Base-by-base conservation (phyloP, 2,113 vertebrate species). In the Phyllopteryx taeniolatus region DNA sequence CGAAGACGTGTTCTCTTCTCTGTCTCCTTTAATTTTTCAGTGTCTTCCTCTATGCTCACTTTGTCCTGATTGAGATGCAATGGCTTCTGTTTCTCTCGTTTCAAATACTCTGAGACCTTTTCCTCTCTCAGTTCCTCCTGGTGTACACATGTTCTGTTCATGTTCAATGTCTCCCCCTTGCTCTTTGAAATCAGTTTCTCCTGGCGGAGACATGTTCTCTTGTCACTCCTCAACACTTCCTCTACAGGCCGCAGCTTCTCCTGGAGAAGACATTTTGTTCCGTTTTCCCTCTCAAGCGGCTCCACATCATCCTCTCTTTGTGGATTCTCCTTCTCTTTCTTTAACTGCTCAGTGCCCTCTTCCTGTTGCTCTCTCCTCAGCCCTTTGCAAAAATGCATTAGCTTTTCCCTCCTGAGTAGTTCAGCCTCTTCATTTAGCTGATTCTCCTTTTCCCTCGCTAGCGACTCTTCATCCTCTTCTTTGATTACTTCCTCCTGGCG, bases 121-220 rank as follows among this genome's bases (percentile, higher is more conserved):
- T 27, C 20, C 42, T 46, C 63, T 8, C 42, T n/a, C 35, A 12
- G 61, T 15, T 43, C 20, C 3, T 4, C 62, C 11, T 64, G 62
- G 9, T n/a, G 12, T 31, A 42, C 43, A 8, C 13, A 91, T 79
- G 96, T 83, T 73, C 87, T 84, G 63, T 91, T 75, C 27, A 90
- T 84, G 72, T 67, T 87, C 57, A 95, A 87, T 70, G 71, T 81
- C 70, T 75, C 46, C 31, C 62, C 78, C 33, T 72, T 33, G 2
- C 66, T 73, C 15, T 42, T 64, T 22, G 65, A 39, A 54, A 68
- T 73, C 70, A 74, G 71, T 57, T 68, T 31, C 57, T 83, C 80
- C 0, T 39, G 85, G 42, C 57, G 57, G 27, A 59, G 27, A 63
- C 15, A 5, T 64, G 79, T 89, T 71, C 87, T 76, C 5, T 53